Conservation (phyloP, 2,113 vertebrate genomes). For the Verasper variegatus region DNA sequence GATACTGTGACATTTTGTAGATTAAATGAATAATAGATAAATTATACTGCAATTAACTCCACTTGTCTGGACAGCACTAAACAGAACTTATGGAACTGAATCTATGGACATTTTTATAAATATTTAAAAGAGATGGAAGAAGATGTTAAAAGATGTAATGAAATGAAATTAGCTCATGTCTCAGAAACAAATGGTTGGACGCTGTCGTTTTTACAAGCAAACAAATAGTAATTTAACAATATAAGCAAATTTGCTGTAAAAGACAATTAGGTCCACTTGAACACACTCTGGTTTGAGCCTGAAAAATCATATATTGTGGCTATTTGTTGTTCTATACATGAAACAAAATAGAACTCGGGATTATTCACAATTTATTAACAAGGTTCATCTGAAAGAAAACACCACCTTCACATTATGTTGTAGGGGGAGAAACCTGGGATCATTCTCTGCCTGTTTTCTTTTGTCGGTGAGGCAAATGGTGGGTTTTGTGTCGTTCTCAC, state of each 20-base stretch:
- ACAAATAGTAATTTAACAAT: no score
- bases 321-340: neutral
- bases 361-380: no score
- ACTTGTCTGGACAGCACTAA: neutral
- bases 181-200: no score
- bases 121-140: no score
- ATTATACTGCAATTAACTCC: no score
- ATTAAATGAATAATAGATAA: no score
- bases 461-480: slow-evolving; percentile 41
- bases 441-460: neutral
- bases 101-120: no score
- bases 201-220: no score
- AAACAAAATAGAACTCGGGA: neutral
- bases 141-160: no score
- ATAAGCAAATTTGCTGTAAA: no score
- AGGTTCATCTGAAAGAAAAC: neutral
- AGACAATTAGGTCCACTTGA: neutral
- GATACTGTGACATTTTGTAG: no score
- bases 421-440: neutral
- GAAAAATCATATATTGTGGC: neutral
- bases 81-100: neutral
- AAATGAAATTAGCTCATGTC: no score
- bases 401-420: neutral
- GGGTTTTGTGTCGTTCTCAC: slow-evolving; percentile 12
- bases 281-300: neutral